These are phyloP conservation scores for Bombus haemorrhoidalis DNA, from an alignment of 1,140 invertebrate species.

Conservation along the genomic window DNA sequence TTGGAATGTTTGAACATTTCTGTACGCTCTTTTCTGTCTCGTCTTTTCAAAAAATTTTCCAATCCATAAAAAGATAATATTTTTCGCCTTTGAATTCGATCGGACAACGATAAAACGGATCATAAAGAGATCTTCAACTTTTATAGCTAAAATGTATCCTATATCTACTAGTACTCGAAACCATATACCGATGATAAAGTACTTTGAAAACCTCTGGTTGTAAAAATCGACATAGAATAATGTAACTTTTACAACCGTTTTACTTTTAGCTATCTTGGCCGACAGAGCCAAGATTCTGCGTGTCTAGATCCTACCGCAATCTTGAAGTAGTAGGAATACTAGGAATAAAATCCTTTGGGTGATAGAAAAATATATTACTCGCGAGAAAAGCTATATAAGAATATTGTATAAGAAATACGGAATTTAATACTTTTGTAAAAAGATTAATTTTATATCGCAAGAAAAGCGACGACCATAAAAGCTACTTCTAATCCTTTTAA, in stretches of 20 bases:
- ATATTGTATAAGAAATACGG: no score
- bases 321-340: neutral
- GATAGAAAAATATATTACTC: no score
- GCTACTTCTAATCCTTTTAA: no score
- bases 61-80: neutral
- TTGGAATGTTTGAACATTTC: neutral
- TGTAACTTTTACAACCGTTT: neutral
- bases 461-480: no score
- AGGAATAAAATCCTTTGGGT: no score
- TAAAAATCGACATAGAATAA: no score
- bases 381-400: no score
- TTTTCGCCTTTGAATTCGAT: neutral
- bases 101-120: neutral
- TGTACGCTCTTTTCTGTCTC: neutral
- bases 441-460: no score
- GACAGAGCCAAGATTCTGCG: neutral
- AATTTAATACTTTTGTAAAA: no score
- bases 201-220: no score
- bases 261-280: neutral
- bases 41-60: neutral
- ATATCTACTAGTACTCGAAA: no score
- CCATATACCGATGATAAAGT: no score
- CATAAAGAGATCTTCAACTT: neutral
- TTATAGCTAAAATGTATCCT: neutral
- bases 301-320: neutral